phyloP scores from a whole-genome alignment of 2,797 vertebrate species.

The Ctenopoma kingsleyae region DNA sequence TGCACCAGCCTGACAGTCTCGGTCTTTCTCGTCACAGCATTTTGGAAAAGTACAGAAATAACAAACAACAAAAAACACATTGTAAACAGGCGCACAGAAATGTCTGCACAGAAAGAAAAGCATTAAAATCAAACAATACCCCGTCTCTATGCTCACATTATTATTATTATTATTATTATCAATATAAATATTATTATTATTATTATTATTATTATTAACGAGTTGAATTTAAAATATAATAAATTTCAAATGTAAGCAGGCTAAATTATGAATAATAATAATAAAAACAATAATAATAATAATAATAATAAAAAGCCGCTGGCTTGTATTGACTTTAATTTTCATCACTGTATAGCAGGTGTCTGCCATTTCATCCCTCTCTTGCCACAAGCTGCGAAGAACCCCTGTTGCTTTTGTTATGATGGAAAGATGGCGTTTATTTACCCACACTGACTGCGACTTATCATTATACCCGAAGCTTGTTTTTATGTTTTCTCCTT shows the following conservation, averaged over 20 bases:
- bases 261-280: constrained; percentile 50
- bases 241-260: too few species aligned
- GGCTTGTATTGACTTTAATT: constrained; percentile 56
- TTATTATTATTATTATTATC: constrained; percentile 27
- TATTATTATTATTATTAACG: constrained; percentile 20
- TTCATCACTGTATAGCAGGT: constrained; percentile 59
- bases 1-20: constrained; percentile 75
- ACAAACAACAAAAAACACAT: constrained; percentile 73
- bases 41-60: constrained; percentile 78
- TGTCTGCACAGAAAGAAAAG: constrained; percentile 67
- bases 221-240: too few species aligned
- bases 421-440: constrained; percentile 87
- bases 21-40: constrained; percentile 80
- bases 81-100: constrained; percentile 78
- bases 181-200: constrained; percentile 28
- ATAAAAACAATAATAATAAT: constrained; percentile 66
- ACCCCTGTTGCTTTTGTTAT: constrained; percentile 84
- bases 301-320: constrained; percentile 51
- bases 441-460: constrained; percentile 78
- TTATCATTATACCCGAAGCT: constrained; percentile 48
- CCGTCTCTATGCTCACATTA: constrained; percentile 7
- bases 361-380: constrained; percentile 67
- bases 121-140: constrained; percentile 48
- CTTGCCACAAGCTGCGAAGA: constrained; percentile 62
- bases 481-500: constrained; percentile 28